Evolutionary conservation across 2,888 invertebrate genomes (phyloP).

Genomic region (Alentia gelatinosa): DNA sequence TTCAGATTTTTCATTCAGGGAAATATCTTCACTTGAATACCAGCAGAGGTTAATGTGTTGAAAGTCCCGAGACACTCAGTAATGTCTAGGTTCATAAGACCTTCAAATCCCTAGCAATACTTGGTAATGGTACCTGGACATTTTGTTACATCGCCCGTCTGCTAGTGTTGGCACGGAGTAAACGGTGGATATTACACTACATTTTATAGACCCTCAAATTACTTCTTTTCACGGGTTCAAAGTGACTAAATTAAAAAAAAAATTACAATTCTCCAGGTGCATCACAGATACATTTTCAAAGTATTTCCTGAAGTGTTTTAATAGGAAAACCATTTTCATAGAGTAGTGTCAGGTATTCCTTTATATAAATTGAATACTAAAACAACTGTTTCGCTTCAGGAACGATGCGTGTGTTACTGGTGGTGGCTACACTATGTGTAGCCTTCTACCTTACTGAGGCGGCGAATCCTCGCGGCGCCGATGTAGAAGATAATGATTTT

Average conservation of each 20-base stretch:
- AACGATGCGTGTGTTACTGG: background rate
- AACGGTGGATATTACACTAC: no score
- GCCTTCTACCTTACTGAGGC: background rate
- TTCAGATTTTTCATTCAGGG: no score
- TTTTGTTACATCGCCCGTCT: no score
- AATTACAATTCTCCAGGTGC: background rate
- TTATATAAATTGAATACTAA: background rate
- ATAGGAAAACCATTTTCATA: background rate
- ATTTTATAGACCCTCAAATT: background rate
- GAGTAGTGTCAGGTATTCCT: background rate
- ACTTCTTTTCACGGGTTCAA: background rate
- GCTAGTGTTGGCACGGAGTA: no score
- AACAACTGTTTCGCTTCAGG: background rate
- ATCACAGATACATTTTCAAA: background rate
- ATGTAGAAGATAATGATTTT: conserved; percentile 92
- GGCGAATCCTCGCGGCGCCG: conserved; percentile 63
- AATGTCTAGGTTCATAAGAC: no score
- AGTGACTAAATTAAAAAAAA: background rate
- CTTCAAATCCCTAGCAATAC: no score
- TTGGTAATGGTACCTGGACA: no score
- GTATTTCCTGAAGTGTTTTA: background rate
- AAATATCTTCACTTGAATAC: no score
- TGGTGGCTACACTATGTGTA: background rate
- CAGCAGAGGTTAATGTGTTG: no score
- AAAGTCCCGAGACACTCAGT: no score